phyloP scores from a whole-genome alignment of 2,888 invertebrate genomes.

The Drosophila mimica region DNA sequence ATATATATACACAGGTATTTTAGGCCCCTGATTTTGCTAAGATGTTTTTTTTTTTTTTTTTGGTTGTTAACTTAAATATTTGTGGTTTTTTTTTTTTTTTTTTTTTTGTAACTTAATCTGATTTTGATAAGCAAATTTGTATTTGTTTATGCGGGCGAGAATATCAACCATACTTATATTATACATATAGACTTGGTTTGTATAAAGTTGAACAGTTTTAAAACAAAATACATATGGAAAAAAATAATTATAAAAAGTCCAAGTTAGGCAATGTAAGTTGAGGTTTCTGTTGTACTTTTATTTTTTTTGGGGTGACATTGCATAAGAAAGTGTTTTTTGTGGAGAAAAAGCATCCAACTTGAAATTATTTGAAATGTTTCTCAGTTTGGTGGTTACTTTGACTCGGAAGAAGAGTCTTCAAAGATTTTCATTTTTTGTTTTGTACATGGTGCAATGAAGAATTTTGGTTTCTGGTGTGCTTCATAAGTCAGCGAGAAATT shows the following conservation, averaged over 20 bases:
- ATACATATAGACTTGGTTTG: conserved; percentile 48
- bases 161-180: conserved; percentile 45
- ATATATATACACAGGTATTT: conserved; percentile 83
- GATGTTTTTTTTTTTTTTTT: conserved; percentile 50
- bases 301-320: conserved; percentile 37
- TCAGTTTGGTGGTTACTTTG: conserved; percentile 28
- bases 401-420: conserved; percentile 50
- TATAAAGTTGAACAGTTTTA: conserved; percentile 46
- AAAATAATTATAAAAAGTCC: conserved; percentile 54
- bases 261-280: conserved; percentile 53
- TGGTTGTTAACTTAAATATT: conserved; percentile 46
- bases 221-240: conserved; percentile 59
- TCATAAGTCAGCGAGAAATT: conserved; percentile 69
- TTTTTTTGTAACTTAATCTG: conserved; percentile 52
- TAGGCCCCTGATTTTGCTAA: conserved; percentile 84
- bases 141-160: conserved; percentile 42
- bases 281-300: conserved; percentile 44
- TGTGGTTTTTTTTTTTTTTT: conserved; percentile 60
- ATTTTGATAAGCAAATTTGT: conserved; percentile 62
- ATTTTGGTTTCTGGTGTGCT: conserved; percentile 65
- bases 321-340: conserved; percentile 45
- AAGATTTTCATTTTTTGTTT: conserved; percentile 28
- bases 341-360: conserved; percentile 53
- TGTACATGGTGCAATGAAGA: conserved; percentile 73
- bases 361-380: conserved; percentile 50